These are phyloP conservation scores for Apotomis capreana DNA, from an alignment of 2,888 invertebrate genomes.

Conservation along the genomic window DNA sequence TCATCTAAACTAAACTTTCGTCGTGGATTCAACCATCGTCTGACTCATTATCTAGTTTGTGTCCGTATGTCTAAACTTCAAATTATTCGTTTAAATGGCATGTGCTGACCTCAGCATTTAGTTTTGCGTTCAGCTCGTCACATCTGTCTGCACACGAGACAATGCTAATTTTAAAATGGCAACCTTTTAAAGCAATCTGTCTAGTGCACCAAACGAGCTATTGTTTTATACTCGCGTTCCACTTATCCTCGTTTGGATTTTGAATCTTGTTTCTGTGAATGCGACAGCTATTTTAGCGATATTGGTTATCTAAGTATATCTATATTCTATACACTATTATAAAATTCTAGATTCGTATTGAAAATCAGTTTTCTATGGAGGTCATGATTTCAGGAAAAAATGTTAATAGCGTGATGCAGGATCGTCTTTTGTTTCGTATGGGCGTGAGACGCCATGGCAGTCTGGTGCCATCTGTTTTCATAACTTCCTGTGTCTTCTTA, in stretches of 20 bases:
- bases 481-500: too few species aligned
- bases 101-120: slow-evolving; percentile 17
- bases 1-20: too few species aligned
- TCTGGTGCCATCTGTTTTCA: too few species aligned
- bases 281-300: not conserved
- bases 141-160: slow-evolving; percentile 14
- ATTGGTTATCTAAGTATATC: not conserved
- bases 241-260: not conserved
- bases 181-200: slow-evolving; percentile 12
- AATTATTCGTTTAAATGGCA: slow-evolving; percentile 6
- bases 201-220: slow-evolving; percentile 23
- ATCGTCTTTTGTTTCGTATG: too few species aligned
- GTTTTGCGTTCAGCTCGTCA: not conserved
- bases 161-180: slow-evolving; percentile 13
- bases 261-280: not conserved
- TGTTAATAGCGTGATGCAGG: too few species aligned
- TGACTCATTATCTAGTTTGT: not conserved
- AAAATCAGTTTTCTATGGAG: too few species aligned
- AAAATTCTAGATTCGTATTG: too few species aligned
- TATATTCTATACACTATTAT: too few species aligned
- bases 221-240: slow-evolving; percentile 12
- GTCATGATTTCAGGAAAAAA: too few species aligned
- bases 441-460: too few species aligned
- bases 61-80: not conserved
- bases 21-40: too few species aligned